These are phyloP conservation scores for Xanthorhoe designata DNA, from an alignment of 2,888 invertebrate species.

Conservation along the genomic window DNA sequence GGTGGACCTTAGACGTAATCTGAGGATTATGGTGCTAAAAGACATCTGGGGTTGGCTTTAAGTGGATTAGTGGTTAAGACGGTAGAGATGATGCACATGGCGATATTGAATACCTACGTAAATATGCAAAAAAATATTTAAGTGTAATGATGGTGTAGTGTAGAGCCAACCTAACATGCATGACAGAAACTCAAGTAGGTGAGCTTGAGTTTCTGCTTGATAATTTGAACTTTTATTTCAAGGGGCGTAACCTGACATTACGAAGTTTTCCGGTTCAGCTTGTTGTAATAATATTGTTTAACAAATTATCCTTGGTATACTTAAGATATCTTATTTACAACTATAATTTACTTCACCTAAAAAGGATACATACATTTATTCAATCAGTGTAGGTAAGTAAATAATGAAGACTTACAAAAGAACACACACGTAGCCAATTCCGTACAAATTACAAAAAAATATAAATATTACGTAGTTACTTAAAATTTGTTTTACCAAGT, in stretches of 20 bases:
- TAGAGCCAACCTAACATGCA: too few species aligned
- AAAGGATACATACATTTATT: background rate
- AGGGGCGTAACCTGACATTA: too few species aligned
- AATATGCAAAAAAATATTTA: too few species aligned
- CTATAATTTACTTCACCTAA: background rate
- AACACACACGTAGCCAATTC: conserved; percentile 34
- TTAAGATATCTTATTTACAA: too few species aligned
- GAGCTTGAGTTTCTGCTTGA: too few species aligned
- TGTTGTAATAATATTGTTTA: too few species aligned
- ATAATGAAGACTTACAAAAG: conserved; percentile 6
- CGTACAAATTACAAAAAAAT: conserved; percentile 11
- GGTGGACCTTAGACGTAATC: background rate
- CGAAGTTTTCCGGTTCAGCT: too few species aligned
- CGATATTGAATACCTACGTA: too few species aligned
- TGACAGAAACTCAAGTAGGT: too few species aligned
- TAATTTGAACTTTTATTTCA: too few species aligned
- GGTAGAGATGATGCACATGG: background rate
- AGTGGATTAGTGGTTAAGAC: conserved; percentile 10
- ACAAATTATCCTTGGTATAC: too few species aligned
- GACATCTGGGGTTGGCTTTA: conserved; percentile 15
- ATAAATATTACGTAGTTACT: conserved; percentile 32
- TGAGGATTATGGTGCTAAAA: conserved; percentile 8
- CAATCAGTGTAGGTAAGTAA: background rate
- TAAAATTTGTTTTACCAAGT: conserved; percentile 40
- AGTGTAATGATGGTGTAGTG: too few species aligned